Base-by-base conservation (phyloP, 1,140 invertebrate species). In the Zaprionus vittiger region DNA sequence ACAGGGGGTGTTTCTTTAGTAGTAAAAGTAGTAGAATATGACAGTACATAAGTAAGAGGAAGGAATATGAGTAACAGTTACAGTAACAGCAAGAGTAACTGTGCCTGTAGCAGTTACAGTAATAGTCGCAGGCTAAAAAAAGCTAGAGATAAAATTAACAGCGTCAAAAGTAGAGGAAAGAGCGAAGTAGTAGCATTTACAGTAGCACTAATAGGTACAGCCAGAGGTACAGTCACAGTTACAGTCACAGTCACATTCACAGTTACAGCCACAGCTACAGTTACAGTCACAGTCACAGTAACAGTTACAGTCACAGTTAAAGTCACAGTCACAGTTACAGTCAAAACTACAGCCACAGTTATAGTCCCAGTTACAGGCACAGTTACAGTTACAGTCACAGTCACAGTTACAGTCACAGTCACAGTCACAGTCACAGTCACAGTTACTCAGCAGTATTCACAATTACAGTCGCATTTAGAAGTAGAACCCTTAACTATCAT, bases 31-130 rank as follows among this genome's bases (percentile, higher is more conserved):
- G 1, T n/a, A 31, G 5, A 6, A 24, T 14, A 41, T 26, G 52
- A n/a, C 47, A 79, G 59, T 34, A 14, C 41, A 60, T 47, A 24
- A 55, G 24, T 41, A 54, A 37, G 38, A 52, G 31, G 6, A 63
- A 62, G 38, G 61, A 41, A 24, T 44, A 56, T 49, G 38, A 75
- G 41, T 38, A 38, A 24, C 28, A 24, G 28, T 15, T 2, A 28
- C 20, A 49, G 20, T 38, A 59, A 4, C 17, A 56, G 37, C 20
- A 37, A 14, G 1, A 66, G 66, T 22, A 54, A 56, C 52, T 31
- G 37, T 15, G 34, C 14, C 9, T 20, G 49, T 24, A 52, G 20
- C 22, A 52, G 49, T 52, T 20, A 24, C 17, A 52, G 24, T 47
- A 47, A 24, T 15, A 31, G 24, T 49, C 7, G 7, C n/a, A 38